These are phyloP conservation scores for Drosophila athabasca DNA, from an alignment of 1,140 invertebrate genomes.

Conservation along the genomic window DNA sequence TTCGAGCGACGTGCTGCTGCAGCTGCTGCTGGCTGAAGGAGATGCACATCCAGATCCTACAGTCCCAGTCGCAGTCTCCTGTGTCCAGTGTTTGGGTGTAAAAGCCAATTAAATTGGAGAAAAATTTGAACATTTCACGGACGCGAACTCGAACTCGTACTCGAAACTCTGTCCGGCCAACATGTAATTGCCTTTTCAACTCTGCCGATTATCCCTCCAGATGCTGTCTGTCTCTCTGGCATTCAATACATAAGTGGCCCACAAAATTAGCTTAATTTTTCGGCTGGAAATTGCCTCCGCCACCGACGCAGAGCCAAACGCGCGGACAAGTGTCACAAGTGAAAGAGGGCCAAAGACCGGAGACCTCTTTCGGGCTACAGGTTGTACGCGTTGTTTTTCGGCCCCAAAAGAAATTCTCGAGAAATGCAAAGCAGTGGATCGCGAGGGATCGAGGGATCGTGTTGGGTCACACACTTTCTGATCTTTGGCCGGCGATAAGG, in stretches of 20 bases:
- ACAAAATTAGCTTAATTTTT: slow-evolving; percentile 77
- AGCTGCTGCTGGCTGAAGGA: slow-evolving; percentile 14
- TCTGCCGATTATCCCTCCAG: slow-evolving; percentile 78
- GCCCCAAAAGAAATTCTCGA: slow-evolving; percentile 55
- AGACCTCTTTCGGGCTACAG: slow-evolving; percentile 15
- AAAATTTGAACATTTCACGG: slow-evolving; percentile 67
- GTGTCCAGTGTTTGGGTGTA: slow-evolving; percentile 53
- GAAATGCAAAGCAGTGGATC: slow-evolving; percentile 66
- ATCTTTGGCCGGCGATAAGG: slow-evolving; percentile 64
- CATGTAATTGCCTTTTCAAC: slow-evolving; percentile 80
- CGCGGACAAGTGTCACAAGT: slow-evolving; percentile 75
- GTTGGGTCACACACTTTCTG: slow-evolving; percentile 73
- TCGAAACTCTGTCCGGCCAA: slow-evolving; percentile 37
- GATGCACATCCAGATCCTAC: slow-evolving; percentile 10
- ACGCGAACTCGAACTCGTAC: slow-evolving; percentile 30
- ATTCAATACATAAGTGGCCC: slow-evolving; percentile 68
- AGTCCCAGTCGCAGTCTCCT: no score
- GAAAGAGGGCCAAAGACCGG: slow-evolving; percentile 47
- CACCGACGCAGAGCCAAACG: slow-evolving; percentile 49
- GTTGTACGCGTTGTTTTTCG: slow-evolving; percentile 23
- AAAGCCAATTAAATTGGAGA: slow-evolving; percentile 78
- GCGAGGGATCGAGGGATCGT: not conserved
- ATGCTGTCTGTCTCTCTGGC: slow-evolving; percentile 39
- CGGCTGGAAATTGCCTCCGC: slow-evolving; percentile 24
- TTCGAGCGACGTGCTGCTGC: slow-evolving; percentile 72